Percentiles rank a stretch among this genome's conserved stretches.
Conservation (phyloP, 2,797 vertebrate species). For the Chanos chanos region DNA sequence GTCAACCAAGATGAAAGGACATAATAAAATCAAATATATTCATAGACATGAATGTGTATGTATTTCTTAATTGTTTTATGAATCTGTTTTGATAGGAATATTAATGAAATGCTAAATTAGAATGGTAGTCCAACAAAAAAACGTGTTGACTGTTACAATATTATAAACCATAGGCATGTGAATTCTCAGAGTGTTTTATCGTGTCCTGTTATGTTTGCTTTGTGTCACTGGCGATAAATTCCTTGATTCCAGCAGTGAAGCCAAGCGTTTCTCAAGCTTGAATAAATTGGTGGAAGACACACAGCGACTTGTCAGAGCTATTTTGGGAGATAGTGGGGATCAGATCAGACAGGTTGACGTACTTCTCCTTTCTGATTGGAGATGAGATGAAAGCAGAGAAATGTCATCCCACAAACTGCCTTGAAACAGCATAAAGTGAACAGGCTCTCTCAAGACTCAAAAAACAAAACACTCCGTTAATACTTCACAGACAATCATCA, state of each 20-base stretch:
- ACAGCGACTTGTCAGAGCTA: background rate
- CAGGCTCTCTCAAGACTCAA: slow-evolving; percentile 11
- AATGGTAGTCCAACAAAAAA: too few relatives aligned
- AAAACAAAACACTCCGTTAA: background rate
- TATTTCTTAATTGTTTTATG: too few relatives aligned
- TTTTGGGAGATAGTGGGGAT: slow-evolving; percentile 24
- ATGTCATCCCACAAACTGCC: slow-evolving; percentile 9
- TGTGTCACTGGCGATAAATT: background rate
- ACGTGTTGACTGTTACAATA: too few relatives aligned
- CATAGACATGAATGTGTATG: too few relatives aligned
- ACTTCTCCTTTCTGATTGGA: background rate
- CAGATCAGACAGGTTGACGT: slow-evolving; percentile 14
- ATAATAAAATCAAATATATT: too few relatives aligned
- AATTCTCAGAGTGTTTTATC: background rate
- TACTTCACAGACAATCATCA: too few relatives aligned
- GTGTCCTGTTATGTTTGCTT: background rate
- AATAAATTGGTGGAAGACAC: slow-evolving; percentile 1
- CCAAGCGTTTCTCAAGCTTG: slow-evolving; percentile 6
- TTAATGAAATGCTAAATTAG: too few relatives aligned
- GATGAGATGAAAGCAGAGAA: background rate
- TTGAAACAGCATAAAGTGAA: background rate
- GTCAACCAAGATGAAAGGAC: too few relatives aligned
- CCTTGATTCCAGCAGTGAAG: background rate
- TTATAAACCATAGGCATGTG: too few relatives aligned
- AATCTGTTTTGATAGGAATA: too few relatives aligned